Conservation (phyloP, 2,113 vertebrate species). For the Melozone crissalis region DNA sequence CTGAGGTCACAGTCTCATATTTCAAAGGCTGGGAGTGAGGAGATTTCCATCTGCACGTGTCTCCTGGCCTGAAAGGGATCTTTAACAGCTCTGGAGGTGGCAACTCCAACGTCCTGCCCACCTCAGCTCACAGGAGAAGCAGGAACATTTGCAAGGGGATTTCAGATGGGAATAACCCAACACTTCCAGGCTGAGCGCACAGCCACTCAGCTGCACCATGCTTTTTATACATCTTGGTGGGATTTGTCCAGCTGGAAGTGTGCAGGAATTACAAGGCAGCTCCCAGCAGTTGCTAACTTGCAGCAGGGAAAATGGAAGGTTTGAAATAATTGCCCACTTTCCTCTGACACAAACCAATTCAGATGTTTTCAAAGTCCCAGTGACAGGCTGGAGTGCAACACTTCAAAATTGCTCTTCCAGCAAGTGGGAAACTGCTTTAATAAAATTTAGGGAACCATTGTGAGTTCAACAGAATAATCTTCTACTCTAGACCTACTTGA, state of each 20-base stretch:
- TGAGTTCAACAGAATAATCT: neutral
- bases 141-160: neutral
- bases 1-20: constrained; percentile 54
- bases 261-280: constrained; percentile 33
- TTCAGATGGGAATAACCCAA: constrained; percentile 15
- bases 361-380: neutral
- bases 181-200: neutral
- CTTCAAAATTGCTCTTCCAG: constrained; percentile 9
- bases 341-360: constrained; percentile 53
- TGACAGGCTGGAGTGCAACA: constrained; percentile 33
- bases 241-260: constrained; percentile 40
- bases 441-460: neutral
- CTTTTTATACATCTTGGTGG: neutral
- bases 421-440: constrained; percentile 30
- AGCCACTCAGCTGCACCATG: neutral
- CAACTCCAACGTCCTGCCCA: neutral
- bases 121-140: neutral
- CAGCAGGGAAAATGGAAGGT: constrained; percentile 49
- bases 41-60: constrained; percentile 42
- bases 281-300: constrained; percentile 37
- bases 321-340: constrained; percentile 51
- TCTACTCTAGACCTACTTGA: neutral
- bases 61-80: constrained; percentile 50
- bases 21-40: constrained; percentile 70
- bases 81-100: neutral